Evolutionary conservation across 2,113 vertebrate species (phyloP).

Genomic region (rabbit (Oryctolagus cuniculus)): DNA sequence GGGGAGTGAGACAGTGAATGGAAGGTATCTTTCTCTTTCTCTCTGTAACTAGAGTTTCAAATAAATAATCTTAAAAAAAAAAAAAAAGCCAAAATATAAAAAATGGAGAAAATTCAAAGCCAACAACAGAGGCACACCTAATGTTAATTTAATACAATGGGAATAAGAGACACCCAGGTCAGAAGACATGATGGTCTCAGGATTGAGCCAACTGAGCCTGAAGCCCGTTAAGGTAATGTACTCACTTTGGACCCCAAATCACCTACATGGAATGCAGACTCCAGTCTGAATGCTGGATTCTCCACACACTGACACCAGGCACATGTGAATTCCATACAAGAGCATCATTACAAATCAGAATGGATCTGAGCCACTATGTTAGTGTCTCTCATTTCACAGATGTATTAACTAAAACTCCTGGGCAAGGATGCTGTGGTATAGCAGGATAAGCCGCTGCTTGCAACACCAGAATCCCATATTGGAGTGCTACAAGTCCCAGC

Average conservation of each 20-base stretch:
- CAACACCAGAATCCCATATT: too few relatives aligned
- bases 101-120: slow-evolving; percentile 11
- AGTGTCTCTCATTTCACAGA: not conserved
- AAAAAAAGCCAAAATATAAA: not conserved
- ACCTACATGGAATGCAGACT: not conserved
- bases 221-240: not conserved
- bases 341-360: not conserved
- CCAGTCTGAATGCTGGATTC: not conserved
- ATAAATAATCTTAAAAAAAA: not conserved
- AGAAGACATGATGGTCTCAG: not conserved
- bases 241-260: not conserved
- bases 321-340: not conserved
- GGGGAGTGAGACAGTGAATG: too few relatives aligned
- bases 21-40: too few relatives aligned
- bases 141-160: not conserved
- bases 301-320: not conserved
- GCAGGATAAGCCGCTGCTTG: too few relatives aligned
- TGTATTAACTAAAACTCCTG: not conserved
- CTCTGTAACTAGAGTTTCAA: too few relatives aligned
- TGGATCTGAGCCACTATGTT: not conserved
- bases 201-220: not conserved
- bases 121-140: not conserved
- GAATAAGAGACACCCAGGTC: not conserved
- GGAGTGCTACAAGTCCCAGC: too few relatives aligned
- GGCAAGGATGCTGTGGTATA: too few relatives aligned